phyloP scores from a whole-genome alignment of 2,888 invertebrate genomes.

The Drosophila niveifrons region DNA sequence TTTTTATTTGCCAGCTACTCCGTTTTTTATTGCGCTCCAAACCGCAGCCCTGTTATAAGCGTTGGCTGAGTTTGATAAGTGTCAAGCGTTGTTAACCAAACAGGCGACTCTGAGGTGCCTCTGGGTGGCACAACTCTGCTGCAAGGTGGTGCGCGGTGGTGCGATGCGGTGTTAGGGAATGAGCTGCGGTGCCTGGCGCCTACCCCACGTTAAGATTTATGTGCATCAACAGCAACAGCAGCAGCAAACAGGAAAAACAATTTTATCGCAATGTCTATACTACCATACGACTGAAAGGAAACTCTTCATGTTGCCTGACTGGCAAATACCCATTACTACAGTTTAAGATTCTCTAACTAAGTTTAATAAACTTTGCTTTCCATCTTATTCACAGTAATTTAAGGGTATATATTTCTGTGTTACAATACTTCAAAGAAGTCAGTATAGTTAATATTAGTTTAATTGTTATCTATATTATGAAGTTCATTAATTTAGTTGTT shows the following conservation, averaged over 20 bases:
- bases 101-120: constrained; percentile 27
- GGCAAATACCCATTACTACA: constrained; percentile 9
- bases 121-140: constrained; percentile 19
- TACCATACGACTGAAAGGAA: constrained; percentile 14
- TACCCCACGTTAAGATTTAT: constrained; percentile 64
- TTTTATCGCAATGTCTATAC: constrained; percentile 52
- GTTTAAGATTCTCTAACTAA: not conserved
- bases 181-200: not conserved
- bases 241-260: constrained; percentile 47
- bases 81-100: constrained; percentile 67
- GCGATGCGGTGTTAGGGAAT: too few species aligned
- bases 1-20: constrained; percentile 59
- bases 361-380: not conserved
- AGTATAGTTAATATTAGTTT: too few species aligned
- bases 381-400: too few species aligned
- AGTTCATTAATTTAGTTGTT: too few species aligned
- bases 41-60: constrained; percentile 65
- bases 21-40: constrained; percentile 63
- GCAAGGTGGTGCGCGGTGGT: not conserved
- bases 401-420: too few species aligned
- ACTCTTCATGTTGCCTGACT: not conserved
- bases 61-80: constrained; percentile 64
- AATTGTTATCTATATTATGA: too few species aligned
- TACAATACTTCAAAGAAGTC: too few species aligned
- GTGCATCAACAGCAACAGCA: constrained; percentile 53